These are phyloP conservation scores for Hylomyscus alleni DNA, from an alignment of 2,797 vertebrate species.

Conservation along the genomic window DNA sequence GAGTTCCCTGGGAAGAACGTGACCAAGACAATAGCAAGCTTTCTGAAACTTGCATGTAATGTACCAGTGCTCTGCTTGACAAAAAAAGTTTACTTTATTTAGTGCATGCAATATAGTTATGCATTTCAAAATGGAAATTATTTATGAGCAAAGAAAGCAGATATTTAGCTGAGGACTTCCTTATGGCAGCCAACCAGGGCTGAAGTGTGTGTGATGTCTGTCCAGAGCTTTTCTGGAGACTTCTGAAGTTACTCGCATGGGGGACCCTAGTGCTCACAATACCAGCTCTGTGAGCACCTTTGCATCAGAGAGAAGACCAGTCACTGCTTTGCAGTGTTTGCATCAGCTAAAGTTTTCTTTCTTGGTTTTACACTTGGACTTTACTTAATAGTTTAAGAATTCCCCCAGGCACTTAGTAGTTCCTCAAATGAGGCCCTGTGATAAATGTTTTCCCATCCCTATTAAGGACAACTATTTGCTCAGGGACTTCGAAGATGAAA, in stretches of 20 bases:
- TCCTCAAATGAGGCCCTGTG: slow-evolving; percentile 68
- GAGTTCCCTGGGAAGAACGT: neutral
- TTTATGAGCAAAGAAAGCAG: slow-evolving; percentile 12
- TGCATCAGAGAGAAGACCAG: neutral
- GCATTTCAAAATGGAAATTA: neutral
- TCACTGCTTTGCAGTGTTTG: slow-evolving; percentile 61
- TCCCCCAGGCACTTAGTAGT: slow-evolving; percentile 66
- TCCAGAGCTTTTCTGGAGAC: neutral
- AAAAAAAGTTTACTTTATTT: slow-evolving; percentile 3
- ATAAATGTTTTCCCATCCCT: slow-evolving; percentile 72
- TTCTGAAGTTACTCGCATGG: too few species aligned
- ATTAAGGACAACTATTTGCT: slow-evolving; percentile 52
- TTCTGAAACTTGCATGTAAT: neutral
- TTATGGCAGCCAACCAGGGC: neutral
- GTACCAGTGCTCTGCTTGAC: neutral
- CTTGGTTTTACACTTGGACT: slow-evolving; percentile 51
- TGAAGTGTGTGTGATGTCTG: neutral
- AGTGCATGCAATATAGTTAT: neutral
- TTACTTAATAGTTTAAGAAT: slow-evolving; percentile 75
- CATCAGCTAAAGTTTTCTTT: slow-evolving; percentile 77
- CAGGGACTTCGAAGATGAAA: neutral
- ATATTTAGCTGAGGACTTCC: neutral
- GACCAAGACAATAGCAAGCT: neutral
- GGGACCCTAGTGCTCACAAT: neutral
- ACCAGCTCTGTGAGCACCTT: neutral